Percentiles rank a stretch among this genome's conserved stretches.
Conservation (phyloP, 1,140 invertebrate genomes). For the Limonius californicus region DNA sequence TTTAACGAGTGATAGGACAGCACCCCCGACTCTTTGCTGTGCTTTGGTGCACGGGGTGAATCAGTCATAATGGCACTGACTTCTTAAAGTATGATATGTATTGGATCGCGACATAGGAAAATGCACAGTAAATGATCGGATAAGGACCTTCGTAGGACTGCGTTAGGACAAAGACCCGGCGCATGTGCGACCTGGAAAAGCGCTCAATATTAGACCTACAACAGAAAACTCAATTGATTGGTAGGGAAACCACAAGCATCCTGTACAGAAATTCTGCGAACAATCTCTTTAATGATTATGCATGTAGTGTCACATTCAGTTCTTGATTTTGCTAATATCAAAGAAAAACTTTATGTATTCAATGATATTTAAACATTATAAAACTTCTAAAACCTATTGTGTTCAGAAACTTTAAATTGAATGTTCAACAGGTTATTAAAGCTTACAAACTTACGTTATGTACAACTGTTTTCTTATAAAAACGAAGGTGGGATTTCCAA, state of each 20-base stretch:
- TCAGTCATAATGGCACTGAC: constrained; percentile 38
- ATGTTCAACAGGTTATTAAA: no score
- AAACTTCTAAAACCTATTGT: neutral
- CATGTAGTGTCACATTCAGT: no score
- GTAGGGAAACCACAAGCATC: neutral
- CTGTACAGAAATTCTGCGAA: neutral
- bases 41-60: constrained; percentile 23
- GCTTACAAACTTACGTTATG: no score
- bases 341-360: no score
- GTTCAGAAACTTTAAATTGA: neutral
- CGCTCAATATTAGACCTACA: constrained; percentile 31
- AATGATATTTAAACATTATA: neutral
- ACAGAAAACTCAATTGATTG: constrained; percentile 20
- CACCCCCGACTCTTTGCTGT: constrained; percentile 23
- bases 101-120: constrained; percentile 36
- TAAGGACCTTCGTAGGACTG: constrained; percentile 21
- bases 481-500: no score
- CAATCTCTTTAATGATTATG: neutral
- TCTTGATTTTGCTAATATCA: no score
- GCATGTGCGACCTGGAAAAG: constrained; percentile 28
- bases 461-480: no score
- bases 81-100: constrained; percentile 29
- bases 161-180: constrained; percentile 13
- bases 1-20: constrained; percentile 18
- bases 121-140: constrained; percentile 2